These are phyloP conservation scores for Poeciliopsis gracilis DNA, from an alignment of 2,797 vertebrate species.

Conservation along the genomic window DNA sequence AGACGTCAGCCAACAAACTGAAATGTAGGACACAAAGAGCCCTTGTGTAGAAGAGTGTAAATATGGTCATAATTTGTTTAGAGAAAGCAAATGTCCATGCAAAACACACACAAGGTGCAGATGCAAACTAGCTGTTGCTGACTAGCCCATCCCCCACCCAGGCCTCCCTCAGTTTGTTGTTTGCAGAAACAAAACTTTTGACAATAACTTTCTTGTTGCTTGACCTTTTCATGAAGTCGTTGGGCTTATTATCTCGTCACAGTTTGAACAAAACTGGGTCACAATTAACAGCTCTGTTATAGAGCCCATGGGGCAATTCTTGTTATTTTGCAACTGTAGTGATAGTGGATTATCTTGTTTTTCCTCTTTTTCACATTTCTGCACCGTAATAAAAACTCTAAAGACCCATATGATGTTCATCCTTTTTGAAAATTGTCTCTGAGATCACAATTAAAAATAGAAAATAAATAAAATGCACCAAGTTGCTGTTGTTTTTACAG, in stretches of 20 bases:
- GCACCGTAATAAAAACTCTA: neutral
- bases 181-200: conserved; percentile 20
- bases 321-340: conserved; percentile 18
- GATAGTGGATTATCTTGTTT: neutral
- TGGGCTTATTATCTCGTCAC: conserved; percentile 31
- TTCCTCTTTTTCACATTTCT: neutral
- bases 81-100: conserved; percentile 46
- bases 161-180: neutral
- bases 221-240: conserved; percentile 53
- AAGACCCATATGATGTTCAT: neutral
- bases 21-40: conserved; percentile 17
- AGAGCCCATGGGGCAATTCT: conserved; percentile 20
- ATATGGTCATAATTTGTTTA: conserved; percentile 1
- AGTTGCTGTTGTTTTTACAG: neutral
- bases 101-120: conserved; percentile 37
- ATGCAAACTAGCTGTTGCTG: conserved; percentile 40
- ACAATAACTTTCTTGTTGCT: conserved; percentile 54
- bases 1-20: conserved; percentile 9
- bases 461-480: neutral
- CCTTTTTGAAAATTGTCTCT: neutral
- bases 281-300: conserved; percentile 45
- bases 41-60: neutral
- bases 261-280: conserved; percentile 49
- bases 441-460: neutral
- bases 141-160: neutral